Base-by-base conservation (phyloP, 1,140 invertebrate genomes). In the Brachionus sp. region DNA sequence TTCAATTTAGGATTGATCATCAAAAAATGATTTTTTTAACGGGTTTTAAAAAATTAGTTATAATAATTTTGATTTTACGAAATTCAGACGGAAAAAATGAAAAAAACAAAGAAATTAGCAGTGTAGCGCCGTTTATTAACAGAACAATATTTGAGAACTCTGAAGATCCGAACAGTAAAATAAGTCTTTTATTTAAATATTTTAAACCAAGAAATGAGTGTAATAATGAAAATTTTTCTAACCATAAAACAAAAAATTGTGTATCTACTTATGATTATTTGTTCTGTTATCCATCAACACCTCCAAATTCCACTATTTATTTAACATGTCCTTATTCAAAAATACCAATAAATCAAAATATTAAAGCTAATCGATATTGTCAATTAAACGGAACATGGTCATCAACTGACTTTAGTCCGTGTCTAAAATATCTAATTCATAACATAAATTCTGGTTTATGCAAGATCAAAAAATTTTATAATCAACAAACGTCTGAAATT, bases 261-360 rank as follows among this genome's bases (percentile, higher is more conserved):
- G 33, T 9, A 19, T 62, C 77, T 12, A 80, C 77, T 57, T 23
- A 50, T 13, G 77, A 80, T 66, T 62, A 33, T 35, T 44, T 80
- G 5, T 39, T 44, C 7, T 80, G 77, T 44, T 80, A 62, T 80
- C 50, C 77, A 16, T 35, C 77, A 12, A 42, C 62, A 12, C 25
- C 46, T 33, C n/a, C 77, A 13, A 80, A 80, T 66, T 16, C 7
- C 7, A 57, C 46, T 12, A 19, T 80, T 13, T 42, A 80, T 42
- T 37, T 80, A 1, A 4, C 5, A 23, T 80, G 77, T 64, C 77
- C 50, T 2, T 80, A 35, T 37, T 39, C 37, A 57, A 62, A 62
- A 62, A 25, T 39, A 62, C 33, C 12, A 23, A 57, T 19, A 0
- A 57, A 29, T 39, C 2, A 33, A 25, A 80, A 23, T 5, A 29